Base-by-base conservation (phyloP, 2,888 invertebrate genomes). In the Sisyra nigra region DNA sequence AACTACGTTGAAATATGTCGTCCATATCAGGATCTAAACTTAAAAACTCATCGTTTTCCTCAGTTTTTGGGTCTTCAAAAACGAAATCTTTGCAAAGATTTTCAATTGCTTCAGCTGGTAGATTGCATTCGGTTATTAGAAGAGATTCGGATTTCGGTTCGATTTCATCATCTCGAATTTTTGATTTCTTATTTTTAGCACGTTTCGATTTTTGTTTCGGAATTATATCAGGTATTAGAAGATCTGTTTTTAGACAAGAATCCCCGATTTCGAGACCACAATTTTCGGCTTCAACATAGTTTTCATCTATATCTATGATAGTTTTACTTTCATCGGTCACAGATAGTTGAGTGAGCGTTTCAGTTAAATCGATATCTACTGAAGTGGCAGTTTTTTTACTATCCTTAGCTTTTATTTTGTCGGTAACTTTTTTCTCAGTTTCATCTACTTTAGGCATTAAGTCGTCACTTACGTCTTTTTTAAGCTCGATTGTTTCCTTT, bases 41-140 rank as follows among this genome's bases (percentile, higher is more conserved):
- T 17, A 43, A 17, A 18, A 43, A 43, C 30, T 43, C 43, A 7
- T 43, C 43, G 18, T 34, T 30, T 15, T 43, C 43, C 8, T 24
- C 24, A 7, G 24, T 7, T 24, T 24, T 24, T 24, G 24, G 24
- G 3, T 42, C 24, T 11, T 42, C 35, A 19, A 15, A 11, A 11
- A 17, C 6, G 6, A 38, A 31, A 17, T 15, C 37, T 19, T 19
- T 15, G 15, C 11, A 17, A 10, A 15, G 4, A 15, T 14, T 17
- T n/a, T 40, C 32, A 18, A 40, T 37, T 11, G 37, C 37, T 17
- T 18, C 24, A 7, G 24, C 24, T 24, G 24, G 24, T 24, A 24
- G 7, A 24, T 24, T 24, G 7, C 24, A 24, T 24, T 24, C 24
- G 24, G 24, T 24, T 24, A 24, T 24, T 7, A 24, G 24, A 24